These are phyloP conservation scores for Dyspetes luteomarginatus DNA, from an alignment of 2,888 invertebrate genomes.

Conservation along the genomic window DNA sequence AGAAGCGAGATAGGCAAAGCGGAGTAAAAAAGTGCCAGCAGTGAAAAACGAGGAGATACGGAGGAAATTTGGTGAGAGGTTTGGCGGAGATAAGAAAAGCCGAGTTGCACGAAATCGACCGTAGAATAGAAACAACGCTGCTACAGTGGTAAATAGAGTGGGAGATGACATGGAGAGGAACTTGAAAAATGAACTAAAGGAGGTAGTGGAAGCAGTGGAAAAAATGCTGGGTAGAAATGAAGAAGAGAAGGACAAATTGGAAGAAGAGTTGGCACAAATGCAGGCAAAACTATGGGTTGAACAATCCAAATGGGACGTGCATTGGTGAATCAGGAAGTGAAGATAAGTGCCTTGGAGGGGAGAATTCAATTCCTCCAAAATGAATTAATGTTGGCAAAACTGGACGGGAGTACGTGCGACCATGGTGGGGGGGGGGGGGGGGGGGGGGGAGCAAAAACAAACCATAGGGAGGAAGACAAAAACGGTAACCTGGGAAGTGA, in stretches of 20 bases:
- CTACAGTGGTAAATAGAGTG: background rate
- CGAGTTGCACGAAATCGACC: background rate
- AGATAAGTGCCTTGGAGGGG: too few species aligned
- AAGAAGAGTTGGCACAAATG: too few species aligned
- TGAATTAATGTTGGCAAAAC: background rate
- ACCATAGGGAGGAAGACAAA: too few species aligned
- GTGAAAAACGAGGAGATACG: too few species aligned
- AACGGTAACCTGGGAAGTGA: too few species aligned
- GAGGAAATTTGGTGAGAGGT: background rate
- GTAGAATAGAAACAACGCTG: background rate
- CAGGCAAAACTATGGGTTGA: too few species aligned
- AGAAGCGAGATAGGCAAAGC: background rate
- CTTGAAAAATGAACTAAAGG: background rate
- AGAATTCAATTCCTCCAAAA: conserved; percentile 3
- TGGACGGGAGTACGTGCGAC: background rate
- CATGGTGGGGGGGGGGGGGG: too few species aligned
- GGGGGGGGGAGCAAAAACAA: too few species aligned
- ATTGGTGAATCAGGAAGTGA: too few species aligned
- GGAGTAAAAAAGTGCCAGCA: background rate
- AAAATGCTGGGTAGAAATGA: background rate
- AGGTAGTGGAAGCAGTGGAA: background rate
- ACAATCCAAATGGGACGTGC: too few species aligned
- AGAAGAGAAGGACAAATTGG: background rate
- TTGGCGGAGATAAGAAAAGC: background rate
- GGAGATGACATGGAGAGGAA: background rate